Base-by-base conservation (phyloP, 1,140 invertebrate species). In the Hirudo medicinalis region DNA sequence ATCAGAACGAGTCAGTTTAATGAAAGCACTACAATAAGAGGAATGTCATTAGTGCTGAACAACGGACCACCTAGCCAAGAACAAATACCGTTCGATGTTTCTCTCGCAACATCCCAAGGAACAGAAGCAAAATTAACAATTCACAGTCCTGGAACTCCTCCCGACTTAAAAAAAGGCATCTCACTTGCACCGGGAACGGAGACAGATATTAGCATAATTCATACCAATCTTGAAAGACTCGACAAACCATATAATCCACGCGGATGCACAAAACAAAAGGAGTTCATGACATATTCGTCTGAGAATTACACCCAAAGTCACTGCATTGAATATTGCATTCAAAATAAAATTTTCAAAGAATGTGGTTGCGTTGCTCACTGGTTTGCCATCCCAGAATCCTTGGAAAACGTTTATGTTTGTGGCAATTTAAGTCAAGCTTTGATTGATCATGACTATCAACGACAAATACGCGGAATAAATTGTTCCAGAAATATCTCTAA, bases 31-130 rank as follows among this genome's bases (percentile, higher is more conserved):
- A n/a, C 57, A 20, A 11, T 63, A 15, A 22, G 57, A 22, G 57
- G 57, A 8, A 22, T 63, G 57, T 4, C 57, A 22, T 63, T 63
- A 22, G 57, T 63, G 29, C 29, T 63, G 57, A 63, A 63, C 57
- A 32, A 25, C 19, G 57, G 57, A 32, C 57, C 57, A 25, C 57
- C 57, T 4, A n/a, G 29, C 9, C 11, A 63, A 25, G 22, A 25
- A 22, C 57, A 63, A 32, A 22, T 63, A 63, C 57, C 57, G 11
- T 63, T 19, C 57, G 29, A 32, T 25, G 11, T 32, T 22, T 25
- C 57, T 6, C 22, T 63, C 29, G 57, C 29, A 25, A 32, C 22
- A 13, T 63, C 57, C 11, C 57, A 63, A 32, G 29, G 22, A 32
- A 63, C 22, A 13, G 57, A 32, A 32, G 13, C 17, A 3, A 22